Evolutionary conservation across 1,140 invertebrate genomes (phyloP).

Genomic region (Listronotus bonariensis): DNA sequence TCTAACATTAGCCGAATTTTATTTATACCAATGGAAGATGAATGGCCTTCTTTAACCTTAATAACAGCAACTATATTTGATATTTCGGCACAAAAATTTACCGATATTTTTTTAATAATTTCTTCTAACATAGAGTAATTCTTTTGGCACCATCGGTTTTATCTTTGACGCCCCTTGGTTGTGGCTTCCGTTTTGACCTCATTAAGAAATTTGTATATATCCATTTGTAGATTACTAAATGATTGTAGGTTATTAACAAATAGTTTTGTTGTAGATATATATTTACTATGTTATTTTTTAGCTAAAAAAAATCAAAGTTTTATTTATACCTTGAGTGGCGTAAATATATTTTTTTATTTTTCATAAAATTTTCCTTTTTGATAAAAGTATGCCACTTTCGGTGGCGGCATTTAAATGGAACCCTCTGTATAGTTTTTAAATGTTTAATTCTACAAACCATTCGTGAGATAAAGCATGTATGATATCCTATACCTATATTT

Average conservation of each 20-base stretch:
- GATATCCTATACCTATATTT: no score
- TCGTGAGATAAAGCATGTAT: no score
- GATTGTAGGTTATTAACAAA: constrained; percentile 72
- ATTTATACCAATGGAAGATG: constrained; percentile 64
- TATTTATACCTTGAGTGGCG: no score
- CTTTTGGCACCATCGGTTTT: constrained; percentile 7
- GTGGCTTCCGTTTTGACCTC: constrained; percentile 13
- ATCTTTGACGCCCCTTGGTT: neutral
- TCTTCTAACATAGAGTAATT: constrained; percentile 48
- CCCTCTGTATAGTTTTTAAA: no score
- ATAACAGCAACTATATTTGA: constrained; percentile 60
- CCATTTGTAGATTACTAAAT: constrained; percentile 66
- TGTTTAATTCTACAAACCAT: no score
- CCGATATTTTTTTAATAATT: constrained; percentile 59
- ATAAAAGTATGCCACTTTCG: no score
- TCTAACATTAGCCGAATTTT: constrained; percentile 67
- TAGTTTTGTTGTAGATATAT: constrained; percentile 71
- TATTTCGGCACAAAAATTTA: constrained; percentile 68
- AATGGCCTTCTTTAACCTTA: constrained; percentile 57
- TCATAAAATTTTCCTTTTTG: no score
- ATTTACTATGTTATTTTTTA: constrained; percentile 69
- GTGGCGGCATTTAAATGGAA: no score
- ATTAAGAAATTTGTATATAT: constrained; percentile 57
- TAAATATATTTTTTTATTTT: no score
- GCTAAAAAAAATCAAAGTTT: constrained; percentile 61